Evolutionary conservation across 1,140 invertebrate genomes (phyloP).

Genomic region (Drosophila repletoides): DNA sequence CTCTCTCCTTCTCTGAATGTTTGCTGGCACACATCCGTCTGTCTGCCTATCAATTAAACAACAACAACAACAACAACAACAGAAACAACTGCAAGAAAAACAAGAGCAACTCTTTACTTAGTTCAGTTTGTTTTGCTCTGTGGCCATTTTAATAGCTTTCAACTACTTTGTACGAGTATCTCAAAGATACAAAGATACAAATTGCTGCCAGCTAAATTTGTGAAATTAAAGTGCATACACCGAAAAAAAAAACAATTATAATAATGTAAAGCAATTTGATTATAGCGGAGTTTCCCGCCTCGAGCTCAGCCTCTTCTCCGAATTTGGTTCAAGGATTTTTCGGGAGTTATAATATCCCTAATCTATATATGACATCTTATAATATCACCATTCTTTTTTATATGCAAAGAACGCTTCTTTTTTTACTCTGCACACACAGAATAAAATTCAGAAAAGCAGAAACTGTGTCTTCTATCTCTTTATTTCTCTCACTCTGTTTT

Average conservation of each 20-base stretch:
- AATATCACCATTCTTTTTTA: too few relatives aligned
- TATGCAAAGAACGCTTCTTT: too few relatives aligned
- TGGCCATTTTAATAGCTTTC: slow-evolving; percentile 71
- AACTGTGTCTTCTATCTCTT: slow-evolving; percentile 2
- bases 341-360: too few relatives aligned
- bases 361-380: too few relatives aligned
- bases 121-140: slow-evolving; percentile 73
- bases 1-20: too few relatives aligned
- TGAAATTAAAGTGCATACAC: slow-evolving; percentile 67
- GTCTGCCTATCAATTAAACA: slow-evolving; percentile 63
- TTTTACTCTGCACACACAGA: too few relatives aligned
- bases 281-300: too few relatives aligned
- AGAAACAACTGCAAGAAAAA: slow-evolving; percentile 3
- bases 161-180: slow-evolving; percentile 73
- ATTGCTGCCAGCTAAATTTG: slow-evolving; percentile 56
- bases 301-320: too few relatives aligned
- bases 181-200: slow-evolving; percentile 68
- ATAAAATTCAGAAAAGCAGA: slow-evolving; percentile 12
- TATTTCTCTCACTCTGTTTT: background rate
- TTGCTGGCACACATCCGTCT: slow-evolving; percentile 65
- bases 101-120: slow-evolving; percentile 35
- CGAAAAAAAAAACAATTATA: too few relatives aligned
- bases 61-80: slow-evolving; percentile 12
- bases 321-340: too few relatives aligned
- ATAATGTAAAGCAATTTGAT: too few relatives aligned